Percentiles rank a stretch among this genome's conserved stretches.
Evolutionary conservation across 2,797 vertebrate species (phyloP).

Genomic region (Distichodus sexfasciatus): DNA sequence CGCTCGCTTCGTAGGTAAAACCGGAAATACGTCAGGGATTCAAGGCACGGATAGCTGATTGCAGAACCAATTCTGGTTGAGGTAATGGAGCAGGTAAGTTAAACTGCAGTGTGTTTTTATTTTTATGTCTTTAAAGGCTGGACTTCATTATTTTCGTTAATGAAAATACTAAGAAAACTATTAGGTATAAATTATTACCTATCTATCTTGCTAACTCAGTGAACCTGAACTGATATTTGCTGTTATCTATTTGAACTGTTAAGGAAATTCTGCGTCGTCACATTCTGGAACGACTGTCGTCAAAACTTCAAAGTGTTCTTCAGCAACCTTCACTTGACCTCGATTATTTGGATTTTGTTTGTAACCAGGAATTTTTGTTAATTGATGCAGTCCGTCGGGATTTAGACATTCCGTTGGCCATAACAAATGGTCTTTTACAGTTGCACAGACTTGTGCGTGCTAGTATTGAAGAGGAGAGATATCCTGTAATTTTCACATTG

Average conservation of each 20-base stretch:
- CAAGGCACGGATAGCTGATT: too few species aligned
- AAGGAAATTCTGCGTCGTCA: not conserved
- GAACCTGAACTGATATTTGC: too few species aligned
- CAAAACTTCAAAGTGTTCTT: not conserved
- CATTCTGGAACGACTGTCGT: not conserved
- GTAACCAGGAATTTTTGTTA: not conserved
- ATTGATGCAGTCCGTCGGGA: not conserved
- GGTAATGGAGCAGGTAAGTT: too few species aligned
- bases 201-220: too few species aligned
- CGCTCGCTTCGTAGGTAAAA: too few species aligned
- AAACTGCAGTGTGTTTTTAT: too few species aligned
- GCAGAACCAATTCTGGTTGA: too few species aligned
- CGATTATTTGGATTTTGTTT: not conserved
- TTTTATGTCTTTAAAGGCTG: too few species aligned
- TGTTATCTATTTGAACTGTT: not conserved
- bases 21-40: too few species aligned
- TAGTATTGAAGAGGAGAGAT: not conserved
- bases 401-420: not conserved
- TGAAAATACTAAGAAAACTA: too few species aligned
- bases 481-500: not conserved
- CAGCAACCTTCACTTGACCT: not conserved
- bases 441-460: not conserved
- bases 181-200: too few species aligned
- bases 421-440: not conserved
- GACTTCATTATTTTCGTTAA: too few species aligned